Base-by-base conservation (phyloP, 2,113 vertebrate genomes). In the Aspidoscelis tigris region DNA sequence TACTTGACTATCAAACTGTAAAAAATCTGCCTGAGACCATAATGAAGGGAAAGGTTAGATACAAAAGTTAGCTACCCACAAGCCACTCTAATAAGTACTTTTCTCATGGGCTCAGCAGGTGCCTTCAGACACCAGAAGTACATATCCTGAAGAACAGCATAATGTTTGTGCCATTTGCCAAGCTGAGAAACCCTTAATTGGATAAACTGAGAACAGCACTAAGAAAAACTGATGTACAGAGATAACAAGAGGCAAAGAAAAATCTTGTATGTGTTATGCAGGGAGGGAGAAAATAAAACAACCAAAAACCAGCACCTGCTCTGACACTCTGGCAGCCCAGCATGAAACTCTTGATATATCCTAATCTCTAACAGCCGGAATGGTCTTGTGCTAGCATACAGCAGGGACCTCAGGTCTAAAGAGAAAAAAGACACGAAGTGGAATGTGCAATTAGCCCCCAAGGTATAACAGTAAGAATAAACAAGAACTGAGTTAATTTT, bases 391-490 rank as follows among this genome's bases (percentile, higher is more conserved):
- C 26, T 79, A 70, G 1, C 21, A 61, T 68, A 81, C 53, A 65
- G 70, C 47, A n/a, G 55, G 33, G 26, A 39, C 39, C 1, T 47
- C 16, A 18, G n/a, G 70, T 73, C 71, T 39, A 80, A 68, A 80
- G n/a, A 53, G n/a, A 53, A 66, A 33, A 76, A 87, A 64, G 47
- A 77, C 7, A 39, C 43, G 80, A 53, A 11, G 33, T 89, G 26
- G 58, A 83, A 50, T 2, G 2, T 14, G 76, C 69, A 73, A 79
- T 66, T 64, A 80, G 69, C 12, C 77, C 70, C 44, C 16, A 33
- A 24, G 65, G 47, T 84, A 7, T 61, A 87, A 88, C 61, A 80
- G 39, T 55, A 44, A 73, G 16, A 78, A 79, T 83, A 91, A 88
- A 5, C 22, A 82, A 64, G 6, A 69, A 2, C 47, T 16, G 41